phyloP scores from a whole-genome alignment of 2,888 invertebrate species.

The Periphyllus acericola region DNA sequence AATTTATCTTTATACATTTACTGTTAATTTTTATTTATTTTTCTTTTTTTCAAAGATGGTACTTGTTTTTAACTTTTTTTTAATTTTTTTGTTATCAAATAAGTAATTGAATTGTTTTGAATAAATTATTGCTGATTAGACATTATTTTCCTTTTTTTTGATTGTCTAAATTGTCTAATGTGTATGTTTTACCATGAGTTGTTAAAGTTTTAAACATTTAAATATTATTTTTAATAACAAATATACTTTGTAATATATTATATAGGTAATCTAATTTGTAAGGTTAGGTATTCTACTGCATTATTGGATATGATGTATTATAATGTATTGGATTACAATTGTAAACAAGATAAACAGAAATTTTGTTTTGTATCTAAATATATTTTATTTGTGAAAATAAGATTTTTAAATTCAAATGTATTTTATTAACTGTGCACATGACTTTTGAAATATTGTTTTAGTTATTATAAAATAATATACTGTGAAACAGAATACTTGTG shows the following conservation, averaged over 20 bases:
- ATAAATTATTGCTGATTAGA: not conserved
- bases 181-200: not conserved
- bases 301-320: not conserved
- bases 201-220: not conserved
- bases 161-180: not conserved
- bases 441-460: not conserved
- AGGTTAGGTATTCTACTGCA: too few relatives aligned
- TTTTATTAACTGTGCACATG: not conserved
- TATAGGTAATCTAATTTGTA: too few relatives aligned
- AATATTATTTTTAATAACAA: not conserved
- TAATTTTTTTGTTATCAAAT: not conserved
- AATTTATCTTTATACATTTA: not conserved
- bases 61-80: not conserved
- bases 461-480: not conserved
- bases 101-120: constrained; percentile 26
- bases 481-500: not conserved
- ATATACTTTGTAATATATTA: too few relatives aligned
- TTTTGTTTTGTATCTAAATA: not conserved
- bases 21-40: not conserved
- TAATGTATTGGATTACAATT: not conserved
- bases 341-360: not conserved
- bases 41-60: not conserved
- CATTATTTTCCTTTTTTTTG: not conserved
- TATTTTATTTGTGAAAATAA: not conserved
- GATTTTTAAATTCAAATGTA: not conserved